Percentiles rank a stretch among this genome's conserved stretches.
Evolutionary conservation across 2,113 vertebrate genomes (phyloP).

Genomic region (Diglossa brunneiventris): DNA sequence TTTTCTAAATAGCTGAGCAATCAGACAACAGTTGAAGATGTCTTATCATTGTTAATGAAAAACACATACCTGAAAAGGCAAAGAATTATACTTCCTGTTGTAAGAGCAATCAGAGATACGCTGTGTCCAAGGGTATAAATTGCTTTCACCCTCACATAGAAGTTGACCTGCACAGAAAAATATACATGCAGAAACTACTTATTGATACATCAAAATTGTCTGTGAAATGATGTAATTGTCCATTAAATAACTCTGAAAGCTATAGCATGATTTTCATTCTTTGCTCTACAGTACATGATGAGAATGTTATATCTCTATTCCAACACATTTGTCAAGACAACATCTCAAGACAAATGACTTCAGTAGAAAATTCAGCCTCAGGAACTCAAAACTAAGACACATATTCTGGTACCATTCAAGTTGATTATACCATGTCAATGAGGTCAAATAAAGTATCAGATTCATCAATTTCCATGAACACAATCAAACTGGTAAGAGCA

Average conservation of each 20-base stretch:
- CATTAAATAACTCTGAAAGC: neutral
- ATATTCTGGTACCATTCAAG: neutral
- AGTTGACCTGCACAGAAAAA: slow-evolving; percentile 75
- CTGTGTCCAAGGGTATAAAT: slow-evolving; percentile 91
- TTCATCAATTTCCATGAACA: neutral
- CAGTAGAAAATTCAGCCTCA: neutral
- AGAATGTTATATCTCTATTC: neutral
- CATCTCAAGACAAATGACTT: neutral
- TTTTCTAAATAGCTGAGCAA: neutral
- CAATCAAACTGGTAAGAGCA: neutral
- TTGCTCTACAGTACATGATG: neutral
- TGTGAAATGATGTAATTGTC: neutral
- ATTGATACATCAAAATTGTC: neutral
- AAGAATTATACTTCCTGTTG: slow-evolving; percentile 85
- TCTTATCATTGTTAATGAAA: neutral
- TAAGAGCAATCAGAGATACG: slow-evolving; percentile 85
- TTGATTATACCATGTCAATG: neutral
- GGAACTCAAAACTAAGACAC: neutral
- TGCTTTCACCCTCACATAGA: slow-evolving; percentile 86
- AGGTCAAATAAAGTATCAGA: neutral
- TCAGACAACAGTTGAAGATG: neutral
- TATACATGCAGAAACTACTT: neutral
- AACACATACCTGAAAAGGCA: slow-evolving; percentile 83
- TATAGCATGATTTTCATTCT: neutral
- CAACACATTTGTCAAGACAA: neutral